These are phyloP conservation scores for Aramus guarauna DNA, from an alignment of 2,113 vertebrate species.

Conservation along the genomic window DNA sequence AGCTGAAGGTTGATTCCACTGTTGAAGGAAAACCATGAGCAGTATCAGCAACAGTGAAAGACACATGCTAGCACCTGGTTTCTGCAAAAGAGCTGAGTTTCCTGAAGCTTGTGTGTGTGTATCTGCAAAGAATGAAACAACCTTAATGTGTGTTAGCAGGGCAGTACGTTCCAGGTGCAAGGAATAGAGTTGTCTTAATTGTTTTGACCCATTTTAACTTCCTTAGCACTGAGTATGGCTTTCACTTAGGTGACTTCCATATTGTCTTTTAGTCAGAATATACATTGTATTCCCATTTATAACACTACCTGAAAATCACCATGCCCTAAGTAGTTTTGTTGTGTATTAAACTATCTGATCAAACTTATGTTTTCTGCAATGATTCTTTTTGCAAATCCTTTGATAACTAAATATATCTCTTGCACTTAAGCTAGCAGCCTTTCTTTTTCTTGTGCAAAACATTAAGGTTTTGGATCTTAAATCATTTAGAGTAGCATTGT, in stretches of 20 bases:
- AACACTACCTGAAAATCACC: not conserved
- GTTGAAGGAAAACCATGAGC: not conserved
- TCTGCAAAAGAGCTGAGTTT: not conserved
- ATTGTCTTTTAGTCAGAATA: not conserved
- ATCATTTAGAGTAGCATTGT: slow-evolving; percentile 2
- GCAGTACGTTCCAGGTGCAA: not conserved
- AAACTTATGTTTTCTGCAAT: not conserved
- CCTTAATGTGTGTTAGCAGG: not conserved
- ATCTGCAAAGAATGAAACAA: not conserved
- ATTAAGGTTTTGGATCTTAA: slow-evolving; percentile 10
- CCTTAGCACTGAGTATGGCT: not conserved
- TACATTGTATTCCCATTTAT: not conserved
- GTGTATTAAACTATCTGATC: not conserved
- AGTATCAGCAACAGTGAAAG: not conserved
- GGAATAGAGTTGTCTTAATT: not conserved
- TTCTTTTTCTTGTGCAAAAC: not conserved
- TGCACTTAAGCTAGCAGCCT: not conserved
- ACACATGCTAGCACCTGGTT: not conserved
- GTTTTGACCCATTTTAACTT: not conserved
- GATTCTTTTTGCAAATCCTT: not conserved
- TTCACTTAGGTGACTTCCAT: not conserved
- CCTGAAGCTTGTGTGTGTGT: not conserved
- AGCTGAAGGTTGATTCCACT: not conserved
- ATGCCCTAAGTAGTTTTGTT: not conserved
- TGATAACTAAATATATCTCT: slow-evolving; percentile 1